Percentiles rank a stretch among this genome's conserved stretches.
Conservation (phyloP, 2,888 invertebrate species). For the Rhagonycha lutea region DNA sequence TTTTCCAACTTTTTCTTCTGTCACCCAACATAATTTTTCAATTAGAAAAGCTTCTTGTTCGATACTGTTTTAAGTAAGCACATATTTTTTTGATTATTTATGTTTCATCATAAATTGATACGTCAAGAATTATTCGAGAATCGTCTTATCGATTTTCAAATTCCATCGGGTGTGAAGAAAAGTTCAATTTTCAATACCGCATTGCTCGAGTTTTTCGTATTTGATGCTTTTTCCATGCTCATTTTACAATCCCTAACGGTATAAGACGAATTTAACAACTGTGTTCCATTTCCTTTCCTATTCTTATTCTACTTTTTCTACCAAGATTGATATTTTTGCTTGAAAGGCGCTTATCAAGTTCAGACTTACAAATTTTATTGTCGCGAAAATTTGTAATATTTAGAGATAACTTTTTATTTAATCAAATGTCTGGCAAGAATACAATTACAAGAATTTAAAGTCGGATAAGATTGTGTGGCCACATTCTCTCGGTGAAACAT, state of each 20-base stretch:
- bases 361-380: constrained; percentile 1
- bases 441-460: constrained; percentile 42
- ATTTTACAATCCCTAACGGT: constrained; percentile 20
- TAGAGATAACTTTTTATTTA: neutral
- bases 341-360: constrained; percentile 30
- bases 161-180: neutral
- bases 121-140: neutral
- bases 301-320: constrained; percentile 39
- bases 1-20: neutral
- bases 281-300: constrained; percentile 29
- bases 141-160: neutral
- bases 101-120: neutral
- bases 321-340: constrained; percentile 42
- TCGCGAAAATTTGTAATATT: constrained; percentile 1
- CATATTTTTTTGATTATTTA: neutral
- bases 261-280: constrained; percentile 27
- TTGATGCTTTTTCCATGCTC: constrained; percentile 14
- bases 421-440: constrained; percentile 15
- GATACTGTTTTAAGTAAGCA: too few species aligned
- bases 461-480: constrained; percentile 42
- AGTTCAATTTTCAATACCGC: neutral
- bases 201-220: constrained; percentile 2
- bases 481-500: constrained; percentile 4
- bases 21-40: neutral
- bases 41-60: neutral